Evolutionary conservation across 2,113 vertebrate species (phyloP), one percentile per base, ranked within the genome.

Genomic region (Cervus canadensis): DNA sequence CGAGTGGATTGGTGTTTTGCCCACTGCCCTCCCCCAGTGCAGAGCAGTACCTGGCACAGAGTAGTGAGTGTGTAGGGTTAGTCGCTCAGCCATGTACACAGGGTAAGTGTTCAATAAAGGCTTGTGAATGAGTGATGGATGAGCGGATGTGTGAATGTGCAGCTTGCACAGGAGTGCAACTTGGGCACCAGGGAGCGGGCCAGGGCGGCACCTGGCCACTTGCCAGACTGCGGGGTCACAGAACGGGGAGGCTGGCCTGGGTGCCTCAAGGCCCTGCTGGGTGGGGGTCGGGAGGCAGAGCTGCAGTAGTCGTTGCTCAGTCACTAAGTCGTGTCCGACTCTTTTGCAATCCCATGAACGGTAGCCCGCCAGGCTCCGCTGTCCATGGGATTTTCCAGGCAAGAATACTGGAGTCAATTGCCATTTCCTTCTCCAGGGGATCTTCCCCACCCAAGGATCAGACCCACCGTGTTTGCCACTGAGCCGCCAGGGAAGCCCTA

Each of bases 261-360:
- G 45, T 7, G 3, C 26, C 36, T 25, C 54, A 2, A 15, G 15
- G 6, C 26, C 52, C 19, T 6, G 7, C 43, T 23, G 14, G 36
- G 8, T 8, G n/a, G 30, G 30, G n/a, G 30, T 23, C 87, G 52
- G 43, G n/a, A 91, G 87, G 23, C 71, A 36, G 23, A 62, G 40
- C 59, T 57, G 25, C 7, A 4, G 8, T 1, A 25, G 21, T 7
- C 13, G 21, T 2, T 2, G 0, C 25, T 43, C 9, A 36, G n/a
- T 43, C 36, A 74, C 71, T 43, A 43, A 74, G 36, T 74, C 36
- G 1, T 14, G 23, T 7, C 11, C 11, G 10, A 74, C 36, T 40
- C 71, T 74, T 74, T 40, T 1, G 0, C 11, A 2, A 0, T 16
- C 36, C 71, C 36, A 7, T 23, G 71, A 3, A 74, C 36, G 25